Evolutionary conservation across 2,113 vertebrate species (phyloP), one percentile per base, ranked within the genome.

Genomic region (Microtus montanus): DNA sequence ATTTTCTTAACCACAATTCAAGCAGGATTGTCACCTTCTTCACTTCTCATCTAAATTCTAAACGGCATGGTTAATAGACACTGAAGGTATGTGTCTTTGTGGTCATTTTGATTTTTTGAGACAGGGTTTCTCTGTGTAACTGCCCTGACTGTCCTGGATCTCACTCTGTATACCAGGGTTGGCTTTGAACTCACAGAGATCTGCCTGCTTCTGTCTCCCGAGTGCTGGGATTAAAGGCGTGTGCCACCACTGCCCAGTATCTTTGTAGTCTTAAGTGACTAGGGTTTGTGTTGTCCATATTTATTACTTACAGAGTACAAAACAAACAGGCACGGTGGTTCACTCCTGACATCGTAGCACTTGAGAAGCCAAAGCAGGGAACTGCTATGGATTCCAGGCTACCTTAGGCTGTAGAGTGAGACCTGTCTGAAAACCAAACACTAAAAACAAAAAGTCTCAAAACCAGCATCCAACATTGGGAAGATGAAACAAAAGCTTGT

Each of bases 271-370:
- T 52, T 92, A 33, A 89, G 75, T 47, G 33, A 71, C 20, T 71
- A 90, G 70, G 49, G 66, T 92, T 94, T 91, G 28, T 90, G 14
- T 3, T 91, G 47, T 47, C 35, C 30, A 35, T 19, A 79, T 75
- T 75, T 95, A 89, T 84, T 74, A 61, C 90, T 94, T n/a, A 89
- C 28, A 93, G 96, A 80, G 9, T 28, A 87, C 88, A 5, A 68
- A 68, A 44, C 41, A 66, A 15, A 12, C 19, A 87, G 44, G 22
- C 44, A n/a, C 26, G 19, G 20, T 13, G 5, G 63, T 68, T 68
- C 63, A 49, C 83, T 35, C 63, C 61, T 84, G n/a, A 44, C 28
- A 30, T 28, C 14, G 30, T 41, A 85, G 83, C 83, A 85, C 63
- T 47, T 66, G 7, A n/a, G 41, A 20, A 20, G 61, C 61, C 26